Conservation (phyloP, 1,140 invertebrate genomes). For the Phymastichus coffea region DNA sequence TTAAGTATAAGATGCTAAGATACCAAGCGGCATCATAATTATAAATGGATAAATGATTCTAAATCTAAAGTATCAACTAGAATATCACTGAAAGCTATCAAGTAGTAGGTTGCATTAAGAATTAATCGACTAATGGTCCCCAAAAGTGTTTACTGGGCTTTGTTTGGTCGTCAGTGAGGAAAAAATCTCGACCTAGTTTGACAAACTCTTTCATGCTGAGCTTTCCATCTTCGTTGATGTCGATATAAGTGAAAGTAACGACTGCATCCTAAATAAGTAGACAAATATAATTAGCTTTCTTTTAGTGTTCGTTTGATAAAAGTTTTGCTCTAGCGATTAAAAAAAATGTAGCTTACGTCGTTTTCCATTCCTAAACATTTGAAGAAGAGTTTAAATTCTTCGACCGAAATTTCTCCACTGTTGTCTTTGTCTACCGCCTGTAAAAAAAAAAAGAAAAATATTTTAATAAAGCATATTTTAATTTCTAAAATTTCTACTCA, state of each 20-base stretch:
- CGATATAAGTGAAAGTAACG: conserved; percentile 74
- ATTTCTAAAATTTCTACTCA: conserved; percentile 45
- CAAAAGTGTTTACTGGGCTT: conserved; percentile 81
- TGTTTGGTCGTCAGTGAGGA: conserved; percentile 72
- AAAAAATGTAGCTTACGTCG: conserved; percentile 54
- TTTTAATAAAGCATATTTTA: not conserved
- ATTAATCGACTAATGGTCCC: conserved; percentile 68
- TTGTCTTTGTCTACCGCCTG: conserved; percentile 81
- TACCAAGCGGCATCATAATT: not conserved
- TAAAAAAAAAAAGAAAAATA: conserved; percentile 30
- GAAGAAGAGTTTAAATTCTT: conserved; percentile 82
- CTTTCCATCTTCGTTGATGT: conserved; percentile 74
- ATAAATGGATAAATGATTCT: not conserved
- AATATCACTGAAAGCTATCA: no score
- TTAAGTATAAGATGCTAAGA: not conserved
- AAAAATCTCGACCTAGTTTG: conserved; percentile 75
- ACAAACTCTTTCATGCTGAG: conserved; percentile 76
- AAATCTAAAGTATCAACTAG: conserved; percentile 8
- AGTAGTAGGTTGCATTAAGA: no score
- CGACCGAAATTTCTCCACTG: conserved; percentile 73
- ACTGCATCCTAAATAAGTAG: conserved; percentile 61
- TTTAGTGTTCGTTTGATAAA: not conserved
- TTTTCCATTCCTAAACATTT: conserved; percentile 71
- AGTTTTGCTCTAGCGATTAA: no score
- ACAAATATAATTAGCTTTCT: not conserved